Base-by-base conservation (phyloP, 2,888 invertebrate genomes). In the Pyrrhosoma nymphula region DNA sequence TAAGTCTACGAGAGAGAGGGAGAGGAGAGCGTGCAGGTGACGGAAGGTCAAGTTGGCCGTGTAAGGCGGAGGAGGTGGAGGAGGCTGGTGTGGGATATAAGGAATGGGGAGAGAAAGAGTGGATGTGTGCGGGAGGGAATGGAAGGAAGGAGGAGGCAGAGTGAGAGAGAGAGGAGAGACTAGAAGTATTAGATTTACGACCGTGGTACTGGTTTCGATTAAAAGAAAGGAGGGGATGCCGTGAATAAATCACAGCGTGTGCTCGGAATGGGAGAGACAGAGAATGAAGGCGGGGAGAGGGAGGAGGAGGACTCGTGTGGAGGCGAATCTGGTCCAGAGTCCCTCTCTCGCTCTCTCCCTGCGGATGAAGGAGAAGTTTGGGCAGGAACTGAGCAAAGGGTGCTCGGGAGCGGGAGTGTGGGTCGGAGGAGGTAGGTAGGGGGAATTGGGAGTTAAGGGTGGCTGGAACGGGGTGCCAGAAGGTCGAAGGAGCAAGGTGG, bases 171-270 rank as follows among this genome's bases (percentile, higher is more conserved):
- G 75, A 82, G 35, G 39, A n/a, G 35, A 35, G 55, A 56, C 26
- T 56, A 88, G 88, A 88, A 39, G 56, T 30, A 47, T 26, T 18
- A 47, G 93, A 93, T 93, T 93, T 93, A 93, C 93, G 93, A 60
- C 69, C 93, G 47, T 93, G 93, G 93, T 93, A 93, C 93, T 93
- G 93, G 93, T 93, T 93, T 93, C 93, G 93, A 93, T 93, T 93
- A 93, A 93, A 93, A 93, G 93, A 93, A 93, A 93, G 75, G 75
- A 69, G 82, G 69, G 93, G 69, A 60, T 35, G 93, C 69, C 63
- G 93, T 93, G 93, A 93, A 93, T 93, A 93, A 93, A 93, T 93
- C 93, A 93, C 93, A 93, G 93, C 93, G 47, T 93, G 93, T 93
- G 93, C 69, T 93, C 75, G 75, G 60, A 60, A n/a, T 69, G 69